Conservation (phyloP, 2,113 vertebrate genomes). For the Cettia cetti region DNA sequence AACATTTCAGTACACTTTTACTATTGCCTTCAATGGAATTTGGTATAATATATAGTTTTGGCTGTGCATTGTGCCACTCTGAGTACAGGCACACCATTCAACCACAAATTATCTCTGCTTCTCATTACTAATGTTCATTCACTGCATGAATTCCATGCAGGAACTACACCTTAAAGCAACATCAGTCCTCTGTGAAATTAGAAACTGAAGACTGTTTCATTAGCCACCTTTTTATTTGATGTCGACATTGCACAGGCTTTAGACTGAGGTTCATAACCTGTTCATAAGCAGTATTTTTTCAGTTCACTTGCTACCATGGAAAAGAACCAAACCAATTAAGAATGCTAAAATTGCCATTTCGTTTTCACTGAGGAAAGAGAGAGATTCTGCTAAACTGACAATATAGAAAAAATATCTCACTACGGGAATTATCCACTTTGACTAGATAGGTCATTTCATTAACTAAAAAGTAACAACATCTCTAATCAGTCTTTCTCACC, state of each 20-base stretch:
- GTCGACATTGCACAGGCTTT: background rate
- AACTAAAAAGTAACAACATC: slow-evolving; percentile 40
- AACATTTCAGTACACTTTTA: slow-evolving; percentile 28
- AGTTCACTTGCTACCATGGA: slow-evolving; percentile 38
- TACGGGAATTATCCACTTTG: background rate
- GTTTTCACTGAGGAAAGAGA: background rate
- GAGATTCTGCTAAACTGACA: slow-evolving; percentile 33
- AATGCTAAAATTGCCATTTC: slow-evolving; percentile 54
- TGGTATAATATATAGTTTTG: slow-evolving; percentile 28
- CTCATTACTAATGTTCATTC: slow-evolving; percentile 64
- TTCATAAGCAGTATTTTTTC: slow-evolving; percentile 17
- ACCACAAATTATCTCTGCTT: slow-evolving; percentile 68
- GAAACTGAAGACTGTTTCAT: slow-evolving; percentile 59
- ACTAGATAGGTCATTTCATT: slow-evolving; percentile 47
- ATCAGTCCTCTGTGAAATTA: slow-evolving; percentile 69
- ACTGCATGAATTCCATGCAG: slow-evolving; percentile 13
- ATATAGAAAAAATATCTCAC: slow-evolving; percentile 31
- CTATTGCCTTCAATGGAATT: slow-evolving; percentile 40
- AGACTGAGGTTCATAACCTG: slow-evolving; percentile 41
- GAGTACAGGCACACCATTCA: slow-evolving; percentile 30
- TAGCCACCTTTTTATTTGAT: slow-evolving; percentile 41
- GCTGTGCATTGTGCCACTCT: slow-evolving; percentile 26
- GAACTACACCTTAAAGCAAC: slow-evolving; percentile 59
- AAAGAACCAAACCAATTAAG: slow-evolving; percentile 58
- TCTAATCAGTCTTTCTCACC: slow-evolving; percentile 10